Base-by-base conservation (phyloP, 2,113 vertebrate species). In the Camarhynchus parvulus region DNA sequence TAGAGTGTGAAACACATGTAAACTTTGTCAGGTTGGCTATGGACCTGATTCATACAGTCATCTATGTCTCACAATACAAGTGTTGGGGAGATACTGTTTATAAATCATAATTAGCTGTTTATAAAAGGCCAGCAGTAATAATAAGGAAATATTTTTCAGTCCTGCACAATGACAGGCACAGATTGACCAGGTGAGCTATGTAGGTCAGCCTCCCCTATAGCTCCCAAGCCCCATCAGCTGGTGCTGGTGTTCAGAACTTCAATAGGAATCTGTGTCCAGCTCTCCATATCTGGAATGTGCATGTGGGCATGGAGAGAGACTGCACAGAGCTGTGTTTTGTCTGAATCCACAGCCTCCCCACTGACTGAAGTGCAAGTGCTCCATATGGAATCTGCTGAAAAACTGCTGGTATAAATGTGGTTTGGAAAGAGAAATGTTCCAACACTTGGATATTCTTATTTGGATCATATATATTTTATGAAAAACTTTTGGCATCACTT, bases 401-500 rank as follows among this genome's bases (percentile, higher is more conserved):
- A 89, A 67, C 55, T 82, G 52, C 75, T 79, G 78, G 41, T 52
- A 24, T 37, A 44, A 76, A 56, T 73, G 87, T 92, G 85, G 67
- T 80, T 95, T 96, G 92, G 87, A 90, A 90, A 69, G 50, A 62
- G 33, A 55, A 94, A 59, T 23, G 24, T 85, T 94, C 73, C 67
- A 55, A 25, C 44, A 15, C 24, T 83, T 55, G 52, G 64, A 78
- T 33, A 31, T 23, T 69, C 61, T 47, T 81, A 47, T 72, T 78
- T 86, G 59, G 23, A 90, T 86, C 64, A 58, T 53, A 41, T 59
- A 13, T 31, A 37, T 58, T 55, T 83, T 28, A 44, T 39, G 5
- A 86, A 92, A 72, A 42, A 12, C 27, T 94, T 68, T 47, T 89
- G 88, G 78, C 62, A 64, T 53, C 35, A 9, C n/a, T 88, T 78